A percentile compares a stretch with the other conserved stretches of the same genome.
These are phyloP conservation scores for Lethenteron camtschaticum DNA, from an alignment of 2,113 vertebrate genomes.

Conservation along the genomic window DNA sequence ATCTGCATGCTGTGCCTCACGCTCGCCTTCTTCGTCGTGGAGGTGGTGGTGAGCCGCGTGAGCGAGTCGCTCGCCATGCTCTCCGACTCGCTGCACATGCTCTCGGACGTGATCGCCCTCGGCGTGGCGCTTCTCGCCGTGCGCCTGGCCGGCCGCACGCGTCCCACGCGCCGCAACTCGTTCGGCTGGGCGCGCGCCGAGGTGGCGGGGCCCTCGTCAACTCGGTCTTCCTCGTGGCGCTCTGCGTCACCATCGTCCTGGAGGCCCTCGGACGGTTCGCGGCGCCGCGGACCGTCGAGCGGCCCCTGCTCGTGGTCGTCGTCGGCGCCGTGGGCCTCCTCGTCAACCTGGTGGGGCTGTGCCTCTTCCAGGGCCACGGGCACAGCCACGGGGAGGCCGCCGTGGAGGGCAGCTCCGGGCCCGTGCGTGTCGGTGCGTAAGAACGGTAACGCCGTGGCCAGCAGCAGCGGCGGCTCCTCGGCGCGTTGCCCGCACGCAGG, in stretches of 20 bases:
- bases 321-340: background rate
- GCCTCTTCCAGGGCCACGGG: conserved; percentile 1
- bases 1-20: conserved; percentile 2
- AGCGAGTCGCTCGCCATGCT: conserved; percentile 4
- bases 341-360: conserved; percentile 4
- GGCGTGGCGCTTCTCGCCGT: background rate
- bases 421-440: too few species aligned
- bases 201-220: conserved; percentile 1
- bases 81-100: conserved; percentile 2
- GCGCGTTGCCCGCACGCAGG: too few species aligned
- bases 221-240: conserved; percentile 3
- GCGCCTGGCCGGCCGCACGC: background rate
- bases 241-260: background rate
- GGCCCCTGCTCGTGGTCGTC: conserved; percentile 3
- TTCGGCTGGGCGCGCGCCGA: conserved; percentile 1
- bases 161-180: background rate
- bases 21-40: conserved; percentile 6
- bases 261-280: background rate
- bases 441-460: too few species aligned
- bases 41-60: background rate
- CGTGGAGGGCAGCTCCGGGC: too few species aligned
- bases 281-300: conserved; percentile 4
- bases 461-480: too few species aligned
- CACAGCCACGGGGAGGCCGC: background rate
- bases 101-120: conserved; percentile 4